Evolutionary conservation across 1,140 invertebrate genomes (phyloP), one percentile per base, ranked within the genome.

Genomic region (Limonius californicus): DNA sequence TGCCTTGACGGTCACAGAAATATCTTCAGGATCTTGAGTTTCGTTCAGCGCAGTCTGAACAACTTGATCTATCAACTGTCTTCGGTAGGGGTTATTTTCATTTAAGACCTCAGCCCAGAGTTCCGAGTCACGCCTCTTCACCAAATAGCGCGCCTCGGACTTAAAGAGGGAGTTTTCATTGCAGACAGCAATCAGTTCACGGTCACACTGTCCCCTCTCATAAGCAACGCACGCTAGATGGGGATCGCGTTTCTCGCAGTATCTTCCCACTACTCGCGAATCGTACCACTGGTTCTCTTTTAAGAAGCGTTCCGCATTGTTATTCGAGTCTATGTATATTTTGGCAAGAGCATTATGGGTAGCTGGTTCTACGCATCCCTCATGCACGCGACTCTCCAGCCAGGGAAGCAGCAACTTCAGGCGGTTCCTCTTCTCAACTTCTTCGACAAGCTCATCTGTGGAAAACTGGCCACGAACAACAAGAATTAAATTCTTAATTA

Each of bases 321-420:
- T 99, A 78, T 99, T 99, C 61, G 95, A 95, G 77, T 99, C 98
- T 69, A 99, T 99, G 81, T 99, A 99, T 70, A 99, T 99, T 78
- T 99, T 99, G 54, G 97, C 98, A 57, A 99, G 78, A 2, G 98
- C 98, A 81, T 99, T 99, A 78, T 99, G 98, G 0, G 98, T 99
- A 4, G 97, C 97, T 18, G 97, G 91, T 74, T 99, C 98, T 19
- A 89, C 89, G 71, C 93, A 94, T 15, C 94, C 95, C 75, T 99
- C 98, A 74, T 99, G 97, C 18, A 97, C 89, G 57, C 97, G 86
- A 2, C 90, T 96, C 76, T 99, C 98, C 66, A 99, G 78, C 97
- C 97, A 99, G 0, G 96, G 94, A 11, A 98, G 80, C 6, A 99
- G 79, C 15, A 99, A 79, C 75, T 99, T 99, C 63, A 99, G 78